Base-by-base conservation (phyloP, 2,113 vertebrate genomes). In the Platichthys stellatus region DNA sequence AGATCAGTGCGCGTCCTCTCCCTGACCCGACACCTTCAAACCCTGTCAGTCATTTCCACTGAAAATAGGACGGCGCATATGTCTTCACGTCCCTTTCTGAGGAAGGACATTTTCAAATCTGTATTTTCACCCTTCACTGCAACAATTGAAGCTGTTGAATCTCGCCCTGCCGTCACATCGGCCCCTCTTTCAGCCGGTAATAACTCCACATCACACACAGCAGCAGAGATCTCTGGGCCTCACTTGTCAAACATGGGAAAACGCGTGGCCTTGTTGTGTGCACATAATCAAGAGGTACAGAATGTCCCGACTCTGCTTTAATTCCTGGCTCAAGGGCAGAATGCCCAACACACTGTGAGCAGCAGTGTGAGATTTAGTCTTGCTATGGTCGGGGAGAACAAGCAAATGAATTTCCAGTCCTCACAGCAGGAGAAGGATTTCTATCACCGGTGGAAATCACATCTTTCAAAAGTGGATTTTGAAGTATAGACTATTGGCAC, bases 221-320 rank as follows among this genome's bases (percentile, higher is more conserved):
- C 23, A 40, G 40, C 57, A 35, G 3, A 17, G 35, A 12, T 78
- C 40, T 70, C 70, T 31, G 51, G 20, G 26, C 47, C 2, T 54
- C 13, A 7, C 54, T n/a, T 78, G 71, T 82, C 57, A 38, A 74
- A 76, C 63, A 68, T 21, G 35, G 63, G 35, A 66, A 60, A 80
- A 77, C 68, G 31, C 61, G 45, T 26, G 31, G 51, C 14, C n/a
- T 59, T 62, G 7, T 47, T 62, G 72, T n/a, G 11, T n/a, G 20
- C n/a, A 7, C 4, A 75, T 60, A 57, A 51, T 18, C 24, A 79
- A 49, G 26, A 81, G 43, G 23, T 35, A 9, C n/a, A 72, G 26
- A 80, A 65, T 57, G 57, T 58, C 17, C 57, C 76, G 76, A 82
- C 75, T 64, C 23, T 65, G 68, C 77, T 64, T 66, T 60, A 31